These are phyloP conservation scores for Chesias legatella DNA, from an alignment of 2,888 invertebrate genomes.

Conservation along the genomic window DNA sequence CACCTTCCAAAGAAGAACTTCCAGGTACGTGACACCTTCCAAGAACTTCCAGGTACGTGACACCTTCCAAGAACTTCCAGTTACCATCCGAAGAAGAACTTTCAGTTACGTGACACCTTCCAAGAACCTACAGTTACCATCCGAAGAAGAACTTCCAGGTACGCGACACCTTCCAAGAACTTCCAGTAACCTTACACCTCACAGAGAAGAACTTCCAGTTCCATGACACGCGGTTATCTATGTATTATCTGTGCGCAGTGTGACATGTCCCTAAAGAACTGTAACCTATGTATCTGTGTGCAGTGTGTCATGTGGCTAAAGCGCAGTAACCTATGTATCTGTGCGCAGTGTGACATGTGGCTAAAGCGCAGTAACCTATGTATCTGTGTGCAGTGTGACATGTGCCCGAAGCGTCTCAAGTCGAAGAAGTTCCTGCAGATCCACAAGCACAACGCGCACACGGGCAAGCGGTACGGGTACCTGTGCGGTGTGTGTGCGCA, in stretches of 20 bases:
- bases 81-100: conserved; percentile 65
- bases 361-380: too few species aligned
- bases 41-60: conserved; percentile 7
- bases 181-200: too few species aligned
- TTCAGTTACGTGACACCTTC: conserved; percentile 44
- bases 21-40: conserved; percentile 41
- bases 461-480: conserved; percentile 64
- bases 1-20: conserved; percentile 68
- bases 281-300: too few species aligned
- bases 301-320: too few species aligned
- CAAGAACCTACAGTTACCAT: too few species aligned
- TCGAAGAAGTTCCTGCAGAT: conserved; percentile 72
- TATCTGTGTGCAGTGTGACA: conserved; percentile 55
- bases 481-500: conserved; percentile 64
- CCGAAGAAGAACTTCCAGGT: conserved; percentile 8
- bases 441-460: conserved; percentile 72
- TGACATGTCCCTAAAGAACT: too few species aligned
- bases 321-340: too few species aligned
- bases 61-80: too few species aligned
- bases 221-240: too few species aligned
- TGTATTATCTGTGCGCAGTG: too few species aligned
- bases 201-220: conserved; percentile 70
- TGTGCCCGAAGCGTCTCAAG: conserved; percentile 67
- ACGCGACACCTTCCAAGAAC: too few species aligned
- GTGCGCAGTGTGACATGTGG: conserved; percentile 57